Evolutionary conservation across 2,113 vertebrate genomes (phyloP), one percentile per base, ranked within the genome.

Genomic region (Gambusia holbrooki): DNA sequence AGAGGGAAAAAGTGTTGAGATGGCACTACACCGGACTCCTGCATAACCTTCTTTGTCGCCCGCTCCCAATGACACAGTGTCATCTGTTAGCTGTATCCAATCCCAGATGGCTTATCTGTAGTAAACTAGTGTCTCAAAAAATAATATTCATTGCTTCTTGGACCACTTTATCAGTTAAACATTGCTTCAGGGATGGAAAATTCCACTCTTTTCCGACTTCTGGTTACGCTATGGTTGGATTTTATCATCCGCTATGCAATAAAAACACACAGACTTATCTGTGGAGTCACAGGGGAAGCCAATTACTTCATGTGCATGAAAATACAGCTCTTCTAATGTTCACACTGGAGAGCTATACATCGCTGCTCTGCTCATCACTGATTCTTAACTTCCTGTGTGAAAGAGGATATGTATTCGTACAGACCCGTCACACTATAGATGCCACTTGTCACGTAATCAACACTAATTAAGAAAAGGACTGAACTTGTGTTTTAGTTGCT

Each of bases 121-220:
- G 81, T 82, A 86, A 93, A 90, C 80, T 89, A 81, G 77, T 74
- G 85, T 84, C 84, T 58, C 7, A 25, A 81, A 94, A 93, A 85
- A 84, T 96, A 96, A 96, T 96, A 96, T 96, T 96, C 95, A 97
- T 96, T 96, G 95, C 96, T 96, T 97, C 95, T 96, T 94, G 73
- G 94, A 94, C 94, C 92, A 77, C 82, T 93, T 95, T 96, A 96
- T 96, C 96, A 95, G 95, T 94, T 95, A 96, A 96, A 96, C 93
- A 94, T 93, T 95, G 93, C 94, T 87, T 74, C 75, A 54, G 69
- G 79, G 78, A 79, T 48, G 79, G 69, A 88, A 90, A 85, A 76
- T 71, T 85, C 74, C 0, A 51, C 72, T 48, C 12, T 69, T 48
- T 75, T 30, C 65, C 84, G 79, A 88, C 85, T 84, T 91, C 91